Conservation (phyloP, 2,797 vertebrate species). For the Alca torda region DNA sequence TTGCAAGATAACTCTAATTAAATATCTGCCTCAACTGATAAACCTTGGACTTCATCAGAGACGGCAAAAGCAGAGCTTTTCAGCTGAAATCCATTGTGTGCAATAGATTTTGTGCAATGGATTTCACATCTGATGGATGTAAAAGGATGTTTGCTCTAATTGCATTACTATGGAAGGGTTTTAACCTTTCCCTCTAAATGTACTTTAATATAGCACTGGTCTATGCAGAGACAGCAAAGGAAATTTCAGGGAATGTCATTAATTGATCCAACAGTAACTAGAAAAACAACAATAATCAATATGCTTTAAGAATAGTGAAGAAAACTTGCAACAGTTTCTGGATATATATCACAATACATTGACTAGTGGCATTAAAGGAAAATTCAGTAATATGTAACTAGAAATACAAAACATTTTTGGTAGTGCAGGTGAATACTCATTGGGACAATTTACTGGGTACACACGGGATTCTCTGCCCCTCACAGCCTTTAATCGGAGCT, state of each 20-base stretch:
- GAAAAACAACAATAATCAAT: not conserved
- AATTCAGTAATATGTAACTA: not conserved
- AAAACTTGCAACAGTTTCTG: not conserved
- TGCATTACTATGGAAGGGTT: not conserved
- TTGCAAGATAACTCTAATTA: not conserved
- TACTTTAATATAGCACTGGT: not conserved
- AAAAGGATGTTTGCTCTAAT: not conserved
- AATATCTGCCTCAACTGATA: not conserved
- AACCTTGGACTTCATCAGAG: not conserved
- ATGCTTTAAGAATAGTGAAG: not conserved
- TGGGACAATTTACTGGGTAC: not conserved
- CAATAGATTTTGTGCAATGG: not conserved
- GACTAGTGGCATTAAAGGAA: not conserved
- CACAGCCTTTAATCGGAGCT: not conserved
- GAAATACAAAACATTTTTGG: not conserved
- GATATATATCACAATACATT: not conserved
- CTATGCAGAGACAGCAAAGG: not conserved
- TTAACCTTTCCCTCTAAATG: constrained; percentile 8
- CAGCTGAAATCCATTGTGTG: not conserved
- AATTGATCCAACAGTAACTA: not conserved
- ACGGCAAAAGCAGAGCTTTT: not conserved
- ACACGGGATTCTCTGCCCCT: not conserved
- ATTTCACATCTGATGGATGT: not conserved
- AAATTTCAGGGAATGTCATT: not conserved
- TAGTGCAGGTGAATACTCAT: not conserved